Percentiles rank a stretch among this genome's conserved stretches.
These are phyloP conservation scores for Acanthochromis polyacanthus DNA, from an alignment of 2,113 vertebrate species.

Conservation along the genomic window DNA sequence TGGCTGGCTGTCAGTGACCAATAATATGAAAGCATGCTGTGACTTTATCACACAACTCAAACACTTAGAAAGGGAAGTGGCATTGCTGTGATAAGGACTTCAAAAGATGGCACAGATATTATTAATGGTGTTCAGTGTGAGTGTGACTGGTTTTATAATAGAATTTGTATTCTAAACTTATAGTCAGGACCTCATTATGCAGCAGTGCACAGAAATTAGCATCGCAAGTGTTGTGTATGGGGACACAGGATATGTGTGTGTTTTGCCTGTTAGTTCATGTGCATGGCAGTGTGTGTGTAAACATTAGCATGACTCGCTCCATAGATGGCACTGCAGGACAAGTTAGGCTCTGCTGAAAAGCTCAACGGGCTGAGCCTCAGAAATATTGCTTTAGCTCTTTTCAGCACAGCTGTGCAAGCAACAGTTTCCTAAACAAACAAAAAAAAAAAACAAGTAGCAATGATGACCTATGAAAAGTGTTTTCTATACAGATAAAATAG, in stretches of 20 bases:
- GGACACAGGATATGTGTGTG: conserved; percentile 18
- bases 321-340: conserved; percentile 79
- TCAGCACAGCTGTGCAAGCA: conserved; percentile 71
- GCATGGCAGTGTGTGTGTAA: conserved; percentile 65
- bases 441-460: conserved; percentile 30
- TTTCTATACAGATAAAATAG: conserved; percentile 63
- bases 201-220: conserved; percentile 10
- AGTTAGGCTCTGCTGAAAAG: conserved; percentile 63
- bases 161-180: conserved; percentile 16
- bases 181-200: conserved; percentile 29
- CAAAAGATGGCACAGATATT: conserved; percentile 54
- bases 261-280: conserved; percentile 45
- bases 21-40: conserved; percentile 54
- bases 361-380: conserved; percentile 51
- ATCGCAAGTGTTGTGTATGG: conserved; percentile 22
- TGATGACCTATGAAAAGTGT: conserved; percentile 60
- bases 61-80: conserved; percentile 38
- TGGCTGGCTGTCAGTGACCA: conserved; percentile 25
- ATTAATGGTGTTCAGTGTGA: conserved; percentile 20
- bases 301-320: conserved; percentile 69
- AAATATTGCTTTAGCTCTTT: conserved; percentile 81
- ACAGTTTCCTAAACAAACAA: conserved; percentile 21
- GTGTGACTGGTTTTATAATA: conserved; percentile 5
- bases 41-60: conserved; percentile 46
- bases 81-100: conserved; percentile 35